These are phyloP conservation scores for Capricornis sumatraensis DNA, from an alignment of 2,113 vertebrate species.

Conservation along the genomic window DNA sequence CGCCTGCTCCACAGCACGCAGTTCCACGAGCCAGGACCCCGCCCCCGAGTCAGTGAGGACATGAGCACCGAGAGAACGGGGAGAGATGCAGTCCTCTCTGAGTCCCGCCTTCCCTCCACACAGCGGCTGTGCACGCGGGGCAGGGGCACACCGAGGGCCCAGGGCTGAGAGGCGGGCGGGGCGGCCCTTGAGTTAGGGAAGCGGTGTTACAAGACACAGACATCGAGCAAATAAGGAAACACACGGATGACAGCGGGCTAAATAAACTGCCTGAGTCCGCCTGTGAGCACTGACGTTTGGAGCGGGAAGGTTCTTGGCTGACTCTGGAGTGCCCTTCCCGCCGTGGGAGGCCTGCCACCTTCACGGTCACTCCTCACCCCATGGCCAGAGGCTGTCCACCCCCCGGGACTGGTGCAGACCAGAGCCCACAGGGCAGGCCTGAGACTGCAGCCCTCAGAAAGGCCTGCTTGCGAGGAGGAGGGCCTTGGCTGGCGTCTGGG, in stretches of 20 bases:
- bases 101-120: neutral
- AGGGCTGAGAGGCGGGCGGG: neutral
- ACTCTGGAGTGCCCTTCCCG: neutral
- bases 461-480: neutral
- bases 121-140: neutral
- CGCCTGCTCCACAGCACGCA: too few relatives aligned
- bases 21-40: neutral
- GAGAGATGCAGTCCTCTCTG: neutral
- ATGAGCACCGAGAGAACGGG: too few relatives aligned
- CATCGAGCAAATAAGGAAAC: neutral
- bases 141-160: accelerated
- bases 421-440: neutral
- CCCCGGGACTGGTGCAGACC: accelerated
- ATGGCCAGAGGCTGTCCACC: neutral
- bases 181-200: accelerated
- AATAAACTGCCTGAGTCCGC: neutral
- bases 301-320: neutral
- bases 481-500: neutral
- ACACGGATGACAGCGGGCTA: accelerated
- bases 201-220: accelerated
- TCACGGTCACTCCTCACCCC: neutral
- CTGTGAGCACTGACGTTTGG: accelerated
- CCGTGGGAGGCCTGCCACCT: accelerated
- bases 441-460: neutral
- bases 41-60: neutral